Percentiles rank a stretch among this genome's conserved stretches.
Evolutionary conservation across 2,888 invertebrate species (phyloP).

Genomic region (Napeogenes inachia): DNA sequence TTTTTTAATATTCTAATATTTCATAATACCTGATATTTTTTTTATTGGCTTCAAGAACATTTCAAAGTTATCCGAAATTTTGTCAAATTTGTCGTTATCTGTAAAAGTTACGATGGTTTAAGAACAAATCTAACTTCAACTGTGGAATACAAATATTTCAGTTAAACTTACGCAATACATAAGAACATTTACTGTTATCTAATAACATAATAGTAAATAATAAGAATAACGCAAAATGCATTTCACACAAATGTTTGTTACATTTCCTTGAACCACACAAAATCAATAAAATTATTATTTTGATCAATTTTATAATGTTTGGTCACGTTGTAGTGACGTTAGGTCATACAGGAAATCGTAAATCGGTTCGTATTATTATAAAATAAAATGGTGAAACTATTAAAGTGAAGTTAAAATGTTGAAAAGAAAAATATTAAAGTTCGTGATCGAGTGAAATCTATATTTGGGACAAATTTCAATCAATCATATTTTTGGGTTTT

Average conservation of each 20-base stretch:
- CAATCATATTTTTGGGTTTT: too few species aligned
- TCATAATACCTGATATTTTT: constrained; percentile 23
- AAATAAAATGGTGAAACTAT: constrained; percentile 8
- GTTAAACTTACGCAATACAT: constrained; percentile 6
- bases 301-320: constrained; percentile 8
- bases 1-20: too few species aligned
- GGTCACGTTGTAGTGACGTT: constrained; percentile 11
- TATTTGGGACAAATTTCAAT: too few species aligned
- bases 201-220: constrained; percentile 5
- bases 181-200: constrained; percentile 9
- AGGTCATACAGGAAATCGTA: constrained; percentile 17
- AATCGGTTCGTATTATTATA: constrained; percentile 10
- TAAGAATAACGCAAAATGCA: constrained; percentile 16
- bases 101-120: not conserved
- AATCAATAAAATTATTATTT: constrained; percentile 13
- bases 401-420: not conserved
- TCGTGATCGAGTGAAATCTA: too few species aligned
- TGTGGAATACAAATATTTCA: not conserved
- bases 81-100: constrained; percentile 18
- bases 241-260: constrained; percentile 7
- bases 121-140: too few species aligned
- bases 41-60: constrained; percentile 25
- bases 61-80: constrained; percentile 21
- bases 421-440: not conserved
- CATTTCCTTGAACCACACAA: constrained; percentile 10